Evolutionary conservation across 1,140 invertebrate genomes (phyloP).

Genomic region (Drosophila nebulosa): DNA sequence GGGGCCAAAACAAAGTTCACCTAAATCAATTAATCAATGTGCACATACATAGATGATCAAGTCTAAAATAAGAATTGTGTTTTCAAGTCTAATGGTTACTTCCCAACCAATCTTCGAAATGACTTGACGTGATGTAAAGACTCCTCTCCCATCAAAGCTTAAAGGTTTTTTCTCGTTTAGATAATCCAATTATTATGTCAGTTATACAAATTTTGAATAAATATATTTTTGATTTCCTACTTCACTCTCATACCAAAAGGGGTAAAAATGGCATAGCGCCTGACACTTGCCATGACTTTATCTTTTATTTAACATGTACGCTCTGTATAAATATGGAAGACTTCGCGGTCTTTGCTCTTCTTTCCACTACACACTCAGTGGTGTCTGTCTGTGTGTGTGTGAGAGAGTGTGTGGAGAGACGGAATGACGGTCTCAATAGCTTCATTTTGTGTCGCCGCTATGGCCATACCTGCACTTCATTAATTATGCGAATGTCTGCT

Average conservation of each 20-base stretch:
- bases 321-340: constrained; percentile 74
- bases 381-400: not conserved
- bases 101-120: too few relatives aligned
- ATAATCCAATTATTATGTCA: too few relatives aligned
- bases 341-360: constrained; percentile 28
- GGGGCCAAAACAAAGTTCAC: too few relatives aligned
- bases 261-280: constrained; percentile 25
- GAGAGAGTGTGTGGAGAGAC: not conserved
- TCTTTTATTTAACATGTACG: constrained; percentile 75
- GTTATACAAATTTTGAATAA: not conserved
- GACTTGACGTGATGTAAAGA: too few relatives aligned
- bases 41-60: too few relatives aligned
- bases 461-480: constrained; percentile 68
- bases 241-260: not conserved
- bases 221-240: not conserved
- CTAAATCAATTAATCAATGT: too few relatives aligned
- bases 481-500: constrained; percentile 66
- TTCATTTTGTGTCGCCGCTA: constrained; percentile 57
- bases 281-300: constrained; percentile 68
- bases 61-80: too few relatives aligned
- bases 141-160: too few relatives aligned
- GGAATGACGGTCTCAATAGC: constrained; percentile 48
- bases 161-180: not conserved
- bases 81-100: too few relatives aligned
- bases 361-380: not conserved